These are phyloP conservation scores for Brachionus calyciflorus DNA, from an alignment of 1,140 invertebrate genomes.

Conservation along the genomic window DNA sequence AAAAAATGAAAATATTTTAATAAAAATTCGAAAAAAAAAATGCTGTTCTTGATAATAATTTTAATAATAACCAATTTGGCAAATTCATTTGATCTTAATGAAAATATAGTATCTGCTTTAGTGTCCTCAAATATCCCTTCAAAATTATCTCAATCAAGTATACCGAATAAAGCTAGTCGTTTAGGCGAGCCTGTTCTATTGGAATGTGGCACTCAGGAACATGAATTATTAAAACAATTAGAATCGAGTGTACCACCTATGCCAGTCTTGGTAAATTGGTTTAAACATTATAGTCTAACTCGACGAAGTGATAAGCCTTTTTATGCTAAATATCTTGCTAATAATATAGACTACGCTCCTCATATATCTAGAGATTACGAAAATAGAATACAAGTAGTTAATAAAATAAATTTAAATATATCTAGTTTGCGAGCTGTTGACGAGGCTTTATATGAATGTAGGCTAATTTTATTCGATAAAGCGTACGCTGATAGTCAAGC, in stretches of 20 bases:
- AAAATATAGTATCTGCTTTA: neutral
- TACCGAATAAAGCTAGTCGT: constrained; percentile 19
- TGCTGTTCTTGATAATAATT: neutral
- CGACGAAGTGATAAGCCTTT: constrained; percentile 37
- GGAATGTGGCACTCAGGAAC: constrained; percentile 27
- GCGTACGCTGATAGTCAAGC: constrained; percentile 39
- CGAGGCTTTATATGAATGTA: constrained; percentile 37
- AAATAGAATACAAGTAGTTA: constrained; percentile 20
- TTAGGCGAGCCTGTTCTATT: constrained; percentile 11
- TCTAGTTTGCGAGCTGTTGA: constrained; percentile 14
- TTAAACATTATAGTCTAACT: constrained; percentile 39
- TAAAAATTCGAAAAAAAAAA: no score
- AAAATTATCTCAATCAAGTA: neutral
- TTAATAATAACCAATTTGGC: neutral
- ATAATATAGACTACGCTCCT: constrained; percentile 43
- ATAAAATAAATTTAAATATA: constrained; percentile 44
- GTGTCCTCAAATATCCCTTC: neutral
- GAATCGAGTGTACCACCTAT: constrained; percentile 16
- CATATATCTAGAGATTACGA: constrained; percentile 32
- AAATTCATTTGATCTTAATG: neutral
- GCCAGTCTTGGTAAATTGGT: constrained; percentile 45
- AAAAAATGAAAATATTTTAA: no score
- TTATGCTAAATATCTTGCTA: constrained; percentile 43
- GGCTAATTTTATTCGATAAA: constrained; percentile 39
- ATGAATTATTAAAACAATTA: constrained; percentile 32